phyloP scores from a whole-genome alignment of 2,888 invertebrate species.

The Oscheius sp. region DNA sequence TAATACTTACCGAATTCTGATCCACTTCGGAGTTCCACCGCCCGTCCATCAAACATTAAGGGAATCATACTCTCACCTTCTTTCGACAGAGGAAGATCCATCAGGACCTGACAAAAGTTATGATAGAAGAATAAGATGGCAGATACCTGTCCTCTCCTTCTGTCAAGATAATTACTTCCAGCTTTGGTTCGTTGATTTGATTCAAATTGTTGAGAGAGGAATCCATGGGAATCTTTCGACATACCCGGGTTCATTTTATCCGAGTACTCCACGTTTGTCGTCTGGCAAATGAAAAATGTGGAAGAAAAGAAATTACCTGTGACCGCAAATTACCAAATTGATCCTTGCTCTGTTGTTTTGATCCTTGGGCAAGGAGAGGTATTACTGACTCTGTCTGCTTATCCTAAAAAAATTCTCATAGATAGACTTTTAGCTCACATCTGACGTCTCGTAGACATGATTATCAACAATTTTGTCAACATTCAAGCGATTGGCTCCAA shows the following conservation, averaged over 20 bases:
- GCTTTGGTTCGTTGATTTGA: constrained; percentile 57
- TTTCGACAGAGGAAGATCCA: constrained; percentile 35
- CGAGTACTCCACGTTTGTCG: constrained; percentile 54
- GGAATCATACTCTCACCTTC: constrained; percentile 52
- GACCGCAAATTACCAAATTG: constrained; percentile 51
- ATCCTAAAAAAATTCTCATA: constrained; percentile 33
- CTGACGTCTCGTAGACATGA: constrained; percentile 55
- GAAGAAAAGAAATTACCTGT: constrained; percentile 38
- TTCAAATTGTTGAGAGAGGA: constrained; percentile 62
- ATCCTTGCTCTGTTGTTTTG: constrained; percentile 38
- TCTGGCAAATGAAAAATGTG: constrained; percentile 38
- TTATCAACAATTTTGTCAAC: constrained; percentile 59
- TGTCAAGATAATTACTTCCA: constrained; percentile 62
- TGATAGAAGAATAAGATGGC: not conserved
- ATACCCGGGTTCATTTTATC: constrained; percentile 54
- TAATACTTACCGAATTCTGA: constrained; percentile 41
- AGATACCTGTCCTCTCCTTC: constrained; percentile 37
- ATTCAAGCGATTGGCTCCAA: constrained; percentile 56
- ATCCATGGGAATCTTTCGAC: constrained; percentile 56
- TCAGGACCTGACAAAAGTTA: not conserved
- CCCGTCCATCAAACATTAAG: constrained; percentile 52
- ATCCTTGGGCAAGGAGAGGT: constrained; percentile 48
- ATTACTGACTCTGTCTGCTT: constrained; percentile 43
- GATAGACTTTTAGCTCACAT: constrained; percentile 33
- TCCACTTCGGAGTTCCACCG: constrained; percentile 45